Evolutionary conservation across 2,113 vertebrate genomes (phyloP).

Genomic region (Rana temporaria): DNA sequence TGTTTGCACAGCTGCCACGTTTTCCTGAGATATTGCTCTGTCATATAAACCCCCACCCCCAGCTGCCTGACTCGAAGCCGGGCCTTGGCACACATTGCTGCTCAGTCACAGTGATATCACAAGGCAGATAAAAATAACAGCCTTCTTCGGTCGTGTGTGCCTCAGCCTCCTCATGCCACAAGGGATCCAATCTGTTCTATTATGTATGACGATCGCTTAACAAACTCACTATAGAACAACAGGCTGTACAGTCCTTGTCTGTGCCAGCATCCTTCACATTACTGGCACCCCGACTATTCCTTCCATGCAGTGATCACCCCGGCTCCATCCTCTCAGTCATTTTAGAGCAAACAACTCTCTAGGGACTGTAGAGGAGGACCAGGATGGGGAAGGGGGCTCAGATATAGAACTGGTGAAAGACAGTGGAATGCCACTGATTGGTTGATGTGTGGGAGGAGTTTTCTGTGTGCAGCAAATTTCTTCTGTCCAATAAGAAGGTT

Average conservation of each 20-base stretch:
- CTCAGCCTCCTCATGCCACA: constrained; percentile 10
- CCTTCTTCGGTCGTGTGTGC: background rate
- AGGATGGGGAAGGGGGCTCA: too few relatives aligned
- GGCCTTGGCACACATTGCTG: constrained; percentile 7
- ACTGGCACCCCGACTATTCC: background rate
- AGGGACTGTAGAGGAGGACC: too few relatives aligned
- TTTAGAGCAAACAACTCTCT: too few relatives aligned
- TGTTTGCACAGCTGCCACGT: constrained; percentile 20
- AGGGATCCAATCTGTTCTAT: constrained; percentile 25
- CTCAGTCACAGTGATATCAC: constrained; percentile 29
- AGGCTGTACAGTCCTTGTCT: background rate
- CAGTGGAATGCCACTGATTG: too few relatives aligned
- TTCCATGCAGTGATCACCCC: too few relatives aligned
- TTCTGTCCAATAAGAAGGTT: too few relatives aligned
- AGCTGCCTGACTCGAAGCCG: background rate
- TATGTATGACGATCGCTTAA: background rate
- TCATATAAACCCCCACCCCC: constrained; percentile 18
- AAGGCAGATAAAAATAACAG: constrained; percentile 30
- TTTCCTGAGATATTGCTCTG: constrained; percentile 9
- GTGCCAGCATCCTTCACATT: background rate
- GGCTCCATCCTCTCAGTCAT: too few relatives aligned
- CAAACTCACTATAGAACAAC: background rate
- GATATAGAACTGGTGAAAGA: too few relatives aligned
- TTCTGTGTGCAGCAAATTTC: too few relatives aligned
- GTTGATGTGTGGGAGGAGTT: too few relatives aligned